These are phyloP conservation scores for Beris chalybata DNA, from an alignment of 2,888 invertebrate genomes.

Conservation along the genomic window DNA sequence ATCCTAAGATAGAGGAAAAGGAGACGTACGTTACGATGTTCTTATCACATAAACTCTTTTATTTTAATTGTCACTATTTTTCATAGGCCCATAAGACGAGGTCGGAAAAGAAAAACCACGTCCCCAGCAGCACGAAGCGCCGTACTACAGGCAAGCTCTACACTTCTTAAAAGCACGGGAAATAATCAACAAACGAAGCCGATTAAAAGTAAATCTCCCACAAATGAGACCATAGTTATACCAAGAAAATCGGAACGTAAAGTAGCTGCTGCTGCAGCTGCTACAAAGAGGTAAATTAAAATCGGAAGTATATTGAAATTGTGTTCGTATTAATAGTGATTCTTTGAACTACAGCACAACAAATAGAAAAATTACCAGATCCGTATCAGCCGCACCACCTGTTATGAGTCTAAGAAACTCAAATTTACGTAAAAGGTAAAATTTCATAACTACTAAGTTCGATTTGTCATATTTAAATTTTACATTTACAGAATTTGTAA, in stretches of 20 bases:
- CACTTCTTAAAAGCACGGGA: no score
- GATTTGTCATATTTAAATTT: neutral
- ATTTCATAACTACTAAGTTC: neutral
- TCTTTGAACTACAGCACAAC: neutral
- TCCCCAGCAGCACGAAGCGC: no score
- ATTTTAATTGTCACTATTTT: no score
- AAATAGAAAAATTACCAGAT: conserved; percentile 14
- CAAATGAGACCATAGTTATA: neutral
- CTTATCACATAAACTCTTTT: no score
- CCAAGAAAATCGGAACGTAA: conserved; percentile 1
- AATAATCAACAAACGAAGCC: no score
- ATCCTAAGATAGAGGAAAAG: no score
- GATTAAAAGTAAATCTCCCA: neutral
- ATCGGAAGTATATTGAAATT: neutral
- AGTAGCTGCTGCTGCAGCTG: no score
- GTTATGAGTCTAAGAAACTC: conserved; percentile 18
- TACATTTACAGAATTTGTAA: conserved; percentile 32
- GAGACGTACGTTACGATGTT: no score
- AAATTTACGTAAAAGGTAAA: conserved; percentile 18
- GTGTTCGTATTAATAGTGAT: neutral
- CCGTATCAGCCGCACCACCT: conserved; percentile 5
- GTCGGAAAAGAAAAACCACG: no score
- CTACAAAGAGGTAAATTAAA: conserved; percentile 1
- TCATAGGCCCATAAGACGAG: no score
- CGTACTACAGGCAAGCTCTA: no score